Conservation (phyloP, 1,140 invertebrate genomes). For the Meloidogyne chitwoodi region DNA sequence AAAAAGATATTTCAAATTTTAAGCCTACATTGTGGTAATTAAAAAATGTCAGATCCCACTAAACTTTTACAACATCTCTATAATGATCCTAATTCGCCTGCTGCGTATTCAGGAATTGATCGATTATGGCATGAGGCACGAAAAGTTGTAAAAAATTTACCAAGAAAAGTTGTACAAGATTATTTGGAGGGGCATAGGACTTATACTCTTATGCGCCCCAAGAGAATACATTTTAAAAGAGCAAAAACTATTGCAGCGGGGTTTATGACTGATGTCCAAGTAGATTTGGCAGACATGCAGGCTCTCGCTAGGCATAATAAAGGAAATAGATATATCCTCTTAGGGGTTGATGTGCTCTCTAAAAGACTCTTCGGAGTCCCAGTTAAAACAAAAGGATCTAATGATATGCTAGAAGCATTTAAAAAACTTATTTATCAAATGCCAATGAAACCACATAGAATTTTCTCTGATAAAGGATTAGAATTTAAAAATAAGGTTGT, state of each 20-base stretch:
- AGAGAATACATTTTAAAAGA: not conserved
- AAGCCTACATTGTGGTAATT: no score
- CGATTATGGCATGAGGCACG: conserved; percentile 4
- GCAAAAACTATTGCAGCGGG: conserved; percentile 12
- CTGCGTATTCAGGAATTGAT: not conserved
- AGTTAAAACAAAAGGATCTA: no score
- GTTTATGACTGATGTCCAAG: no score
- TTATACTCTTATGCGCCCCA: not conserved
- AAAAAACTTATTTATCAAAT: not conserved
- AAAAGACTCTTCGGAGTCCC: conserved; percentile 6
- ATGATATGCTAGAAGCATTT: conserved; percentile 11
- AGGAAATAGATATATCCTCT: conserved; percentile 5
- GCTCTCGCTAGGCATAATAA: no score
- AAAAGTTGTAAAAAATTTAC: not conserved
- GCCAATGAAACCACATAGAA: not conserved
- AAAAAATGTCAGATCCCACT: not conserved
- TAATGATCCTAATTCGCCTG: no score
- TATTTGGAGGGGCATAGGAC: not conserved
- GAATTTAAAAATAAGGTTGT: no score
- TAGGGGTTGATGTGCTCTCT: conserved; percentile 9
- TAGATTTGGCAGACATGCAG: no score
- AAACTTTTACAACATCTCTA: conserved; percentile 2
- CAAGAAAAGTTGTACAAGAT: not conserved
- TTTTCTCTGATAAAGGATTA: no score
- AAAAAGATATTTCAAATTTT: no score